These are phyloP conservation scores for Leptocoma aspasia DNA, from an alignment of 2,113 vertebrate genomes.

Conservation along the genomic window DNA sequence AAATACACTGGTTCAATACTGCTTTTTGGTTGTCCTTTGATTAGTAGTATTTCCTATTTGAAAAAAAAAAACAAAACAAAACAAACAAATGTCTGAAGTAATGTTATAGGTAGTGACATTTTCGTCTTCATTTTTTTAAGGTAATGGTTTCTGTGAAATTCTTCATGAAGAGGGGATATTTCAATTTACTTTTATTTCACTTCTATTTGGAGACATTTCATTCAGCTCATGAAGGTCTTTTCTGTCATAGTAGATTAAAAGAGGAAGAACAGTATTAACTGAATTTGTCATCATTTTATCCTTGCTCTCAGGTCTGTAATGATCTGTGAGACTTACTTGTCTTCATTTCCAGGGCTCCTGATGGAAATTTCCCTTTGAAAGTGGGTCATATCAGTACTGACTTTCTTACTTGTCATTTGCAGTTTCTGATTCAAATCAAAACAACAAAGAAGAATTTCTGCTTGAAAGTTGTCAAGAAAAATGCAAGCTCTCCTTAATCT, in stretches of 20 bases:
- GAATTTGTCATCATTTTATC: not conserved
- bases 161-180: not conserved
- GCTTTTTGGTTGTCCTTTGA: not conserved
- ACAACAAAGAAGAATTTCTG: not conserved
- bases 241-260: not conserved
- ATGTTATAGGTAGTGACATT: not conserved
- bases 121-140: not conserved
- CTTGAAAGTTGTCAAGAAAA: not conserved
- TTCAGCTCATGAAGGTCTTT: not conserved
- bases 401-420: not conserved
- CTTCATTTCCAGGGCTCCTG: not conserved
- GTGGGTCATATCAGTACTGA: not conserved
- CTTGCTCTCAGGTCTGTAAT: not conserved
- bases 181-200: not conserved
- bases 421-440: not conserved
- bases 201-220: not conserved
- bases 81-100: accelerated
- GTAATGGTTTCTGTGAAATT: not conserved
- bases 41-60: not conserved
- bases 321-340: not conserved
- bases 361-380: not conserved
- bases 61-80: not conserved
- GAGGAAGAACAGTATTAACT: not conserved
- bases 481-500: not conserved
- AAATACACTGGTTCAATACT: not conserved